Percentiles rank a stretch among this genome's conserved stretches.
phyloP scores from a whole-genome alignment of 2,888 invertebrate genomes.

The Hipparchia semele region DNA sequence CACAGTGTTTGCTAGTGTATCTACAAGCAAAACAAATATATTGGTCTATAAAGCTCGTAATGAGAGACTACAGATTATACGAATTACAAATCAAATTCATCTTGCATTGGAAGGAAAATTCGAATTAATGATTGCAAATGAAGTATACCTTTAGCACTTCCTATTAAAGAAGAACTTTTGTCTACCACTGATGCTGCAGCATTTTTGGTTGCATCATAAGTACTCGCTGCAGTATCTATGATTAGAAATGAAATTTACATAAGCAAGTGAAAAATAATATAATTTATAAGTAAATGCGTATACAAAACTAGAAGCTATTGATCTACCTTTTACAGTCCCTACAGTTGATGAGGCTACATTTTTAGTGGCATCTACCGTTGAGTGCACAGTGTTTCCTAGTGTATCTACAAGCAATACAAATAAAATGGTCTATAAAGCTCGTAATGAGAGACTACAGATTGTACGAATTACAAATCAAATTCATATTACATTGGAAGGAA shows the following conservation, averaged over 20 bases:
- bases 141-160: constrained; percentile 55
- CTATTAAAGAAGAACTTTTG: constrained; percentile 56
- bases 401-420: constrained; percentile 50
- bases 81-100: constrained; percentile 4
- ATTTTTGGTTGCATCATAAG: constrained; percentile 70
- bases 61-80: neutral
- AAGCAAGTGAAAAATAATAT: neutral
- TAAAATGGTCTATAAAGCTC: neutral
- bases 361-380: constrained; percentile 63
- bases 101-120: neutral
- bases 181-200: constrained; percentile 71
- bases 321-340: constrained; percentile 59
- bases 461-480: constrained; percentile 1
- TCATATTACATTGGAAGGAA: neutral
- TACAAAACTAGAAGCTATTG: neutral
- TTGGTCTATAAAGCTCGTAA: neutral
- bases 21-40: constrained; percentile 45
- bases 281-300: neutral
- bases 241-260: constrained; percentile 25
- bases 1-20: constrained; percentile 49
- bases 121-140: neutral
- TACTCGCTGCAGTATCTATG: constrained; percentile 48
- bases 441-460: neutral
- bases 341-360: constrained; percentile 55
- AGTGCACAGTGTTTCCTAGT: constrained; percentile 45